A percentile compares a stretch with the other conserved stretches of the same genome.
These are phyloP conservation scores for Echiichthys vipera DNA, from an alignment of 2,797 vertebrate species.

Conservation along the genomic window DNA sequence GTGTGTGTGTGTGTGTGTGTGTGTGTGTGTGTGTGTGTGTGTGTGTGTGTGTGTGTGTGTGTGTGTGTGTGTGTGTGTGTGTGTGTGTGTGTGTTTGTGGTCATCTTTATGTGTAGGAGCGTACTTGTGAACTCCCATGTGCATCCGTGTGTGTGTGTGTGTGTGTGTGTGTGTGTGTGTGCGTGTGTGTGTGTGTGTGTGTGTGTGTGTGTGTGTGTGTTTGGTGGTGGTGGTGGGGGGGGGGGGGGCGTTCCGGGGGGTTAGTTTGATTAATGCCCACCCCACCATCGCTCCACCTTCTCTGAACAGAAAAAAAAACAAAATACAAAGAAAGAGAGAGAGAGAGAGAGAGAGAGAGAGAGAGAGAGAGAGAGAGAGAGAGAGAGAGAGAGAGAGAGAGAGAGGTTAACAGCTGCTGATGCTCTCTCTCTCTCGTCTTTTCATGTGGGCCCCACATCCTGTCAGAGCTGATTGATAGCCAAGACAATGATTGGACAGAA, in stretches of 20 bases:
- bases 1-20: slow-evolving; percentile 13
- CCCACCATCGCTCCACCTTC: slow-evolving; percentile 86
- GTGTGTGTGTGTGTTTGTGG: background rate
- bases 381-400: slow-evolving; percentile 12
- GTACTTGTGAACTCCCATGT: too few species aligned
- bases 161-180: slow-evolving; percentile 64
- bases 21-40: slow-evolving; percentile 65
- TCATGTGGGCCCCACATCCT: slow-evolving; percentile 85
- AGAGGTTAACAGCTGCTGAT: slow-evolving; percentile 31
- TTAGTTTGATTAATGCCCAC: slow-evolving; percentile 92
- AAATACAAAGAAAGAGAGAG: slow-evolving; percentile 47
- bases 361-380: slow-evolving; percentile 19
- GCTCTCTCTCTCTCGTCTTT: slow-evolving; percentile 63
- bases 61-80: slow-evolving; percentile 60
- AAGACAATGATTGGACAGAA: slow-evolving; percentile 87
- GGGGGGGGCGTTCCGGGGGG: slow-evolving; percentile 82
- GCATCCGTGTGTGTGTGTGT: background rate
- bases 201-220: slow-evolving; percentile 61
- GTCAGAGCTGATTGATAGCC: slow-evolving; percentile 93
- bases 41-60: slow-evolving; percentile 13
- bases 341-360: slow-evolving; percentile 16
- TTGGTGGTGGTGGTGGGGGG: too few species aligned
- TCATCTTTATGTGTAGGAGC: too few species aligned
- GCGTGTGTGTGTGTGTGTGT: slow-evolving; percentile 11
- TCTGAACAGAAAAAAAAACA: slow-evolving; percentile 78